phyloP scores from a whole-genome alignment of 2,797 vertebrate species.

The Urocyon cinereoargenteus region DNA sequence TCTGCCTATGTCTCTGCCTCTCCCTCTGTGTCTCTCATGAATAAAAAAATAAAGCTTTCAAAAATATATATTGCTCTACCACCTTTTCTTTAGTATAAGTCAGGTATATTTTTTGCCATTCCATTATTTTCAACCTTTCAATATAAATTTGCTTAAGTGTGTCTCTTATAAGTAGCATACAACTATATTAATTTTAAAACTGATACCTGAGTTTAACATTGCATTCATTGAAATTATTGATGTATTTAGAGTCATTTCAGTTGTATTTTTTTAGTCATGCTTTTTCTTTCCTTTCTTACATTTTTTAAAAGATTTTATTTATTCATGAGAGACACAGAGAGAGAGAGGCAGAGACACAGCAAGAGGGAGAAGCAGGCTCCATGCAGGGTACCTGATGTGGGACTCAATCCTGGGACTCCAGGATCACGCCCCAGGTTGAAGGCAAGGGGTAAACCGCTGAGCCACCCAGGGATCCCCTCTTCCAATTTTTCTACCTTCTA shows the following conservation, averaged over 20 bases:
- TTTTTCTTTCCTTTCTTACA: background rate
- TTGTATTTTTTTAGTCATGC: background rate
- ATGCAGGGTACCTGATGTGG: too few relatives aligned
- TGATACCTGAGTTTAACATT: background rate
- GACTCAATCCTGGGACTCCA: too few relatives aligned
- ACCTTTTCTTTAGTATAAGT: background rate
- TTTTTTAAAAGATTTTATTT: too few relatives aligned
- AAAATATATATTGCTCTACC: background rate
- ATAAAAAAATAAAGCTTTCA: too few relatives aligned
- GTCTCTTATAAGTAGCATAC: background rate
- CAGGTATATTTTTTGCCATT: background rate
- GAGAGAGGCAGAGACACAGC: too few relatives aligned
- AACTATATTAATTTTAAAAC: background rate
- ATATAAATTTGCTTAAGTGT: background rate
- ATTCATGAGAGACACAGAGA: too few relatives aligned
- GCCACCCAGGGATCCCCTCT: too few relatives aligned
- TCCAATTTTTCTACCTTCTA: background rate
- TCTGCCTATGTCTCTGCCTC: too few relatives aligned
- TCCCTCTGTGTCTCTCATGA: too few relatives aligned
- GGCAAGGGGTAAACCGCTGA: too few relatives aligned
- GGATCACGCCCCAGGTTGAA: too few relatives aligned
- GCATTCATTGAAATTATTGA: background rate
- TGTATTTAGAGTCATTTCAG: background rate
- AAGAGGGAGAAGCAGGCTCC: too few relatives aligned
- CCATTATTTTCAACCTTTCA: background rate